phyloP scores from a whole-genome alignment of 2,113 vertebrate species.

The Clarias macrocephalus region DNA sequence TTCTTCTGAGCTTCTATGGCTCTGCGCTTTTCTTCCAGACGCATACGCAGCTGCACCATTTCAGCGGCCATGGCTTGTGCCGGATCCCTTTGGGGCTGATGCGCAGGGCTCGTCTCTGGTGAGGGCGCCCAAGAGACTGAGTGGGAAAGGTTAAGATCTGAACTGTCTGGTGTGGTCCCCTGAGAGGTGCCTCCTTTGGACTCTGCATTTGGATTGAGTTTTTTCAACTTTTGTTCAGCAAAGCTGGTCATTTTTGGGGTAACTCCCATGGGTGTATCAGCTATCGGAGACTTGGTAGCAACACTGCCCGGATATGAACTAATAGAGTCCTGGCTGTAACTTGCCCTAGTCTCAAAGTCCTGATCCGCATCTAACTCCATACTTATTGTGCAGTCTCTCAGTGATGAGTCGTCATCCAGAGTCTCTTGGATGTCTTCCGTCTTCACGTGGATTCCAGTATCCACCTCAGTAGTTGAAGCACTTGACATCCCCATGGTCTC shows the following conservation, averaged over 20 bases:
- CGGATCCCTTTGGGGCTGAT: slow-evolving; percentile 78
- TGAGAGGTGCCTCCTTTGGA: slow-evolving; percentile 86
- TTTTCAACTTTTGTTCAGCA: slow-evolving; percentile 92
- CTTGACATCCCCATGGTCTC: slow-evolving; percentile 80
- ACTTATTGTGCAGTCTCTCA: slow-evolving; percentile 92
- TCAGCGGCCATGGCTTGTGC: slow-evolving; percentile 93
- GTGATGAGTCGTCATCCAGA: slow-evolving; percentile 93
- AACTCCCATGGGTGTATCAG: slow-evolving; percentile 78
- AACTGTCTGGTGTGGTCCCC: slow-evolving; percentile 91
- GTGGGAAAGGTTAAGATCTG: slow-evolving; percentile 86
- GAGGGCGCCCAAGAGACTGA: slow-evolving; percentile 88
- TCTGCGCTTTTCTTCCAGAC: slow-evolving; percentile 92
- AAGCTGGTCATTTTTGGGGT: slow-evolving; percentile 88
- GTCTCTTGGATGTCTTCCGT: slow-evolving; percentile 93
- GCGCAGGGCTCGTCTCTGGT: slow-evolving; percentile 79
- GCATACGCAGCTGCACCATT: slow-evolving; percentile 93
- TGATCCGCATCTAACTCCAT: slow-evolving; percentile 93
- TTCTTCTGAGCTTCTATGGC: slow-evolving; percentile 98
- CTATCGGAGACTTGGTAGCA: slow-evolving; percentile 83
- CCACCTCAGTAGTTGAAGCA: slow-evolving; percentile 87
- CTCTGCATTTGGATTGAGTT: slow-evolving; percentile 81
- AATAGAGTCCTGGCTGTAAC: slow-evolving; percentile 70
- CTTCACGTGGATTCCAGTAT: slow-evolving; percentile 91
- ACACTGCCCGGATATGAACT: slow-evolving; percentile 86
- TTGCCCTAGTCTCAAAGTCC: slow-evolving; percentile 72